Percentiles rank a stretch among this genome's conserved stretches.
Evolutionary conservation across 92 coral and sea anemone genomes (phyloP).

Genomic region (Parazoanthus atlanticus): DNA sequence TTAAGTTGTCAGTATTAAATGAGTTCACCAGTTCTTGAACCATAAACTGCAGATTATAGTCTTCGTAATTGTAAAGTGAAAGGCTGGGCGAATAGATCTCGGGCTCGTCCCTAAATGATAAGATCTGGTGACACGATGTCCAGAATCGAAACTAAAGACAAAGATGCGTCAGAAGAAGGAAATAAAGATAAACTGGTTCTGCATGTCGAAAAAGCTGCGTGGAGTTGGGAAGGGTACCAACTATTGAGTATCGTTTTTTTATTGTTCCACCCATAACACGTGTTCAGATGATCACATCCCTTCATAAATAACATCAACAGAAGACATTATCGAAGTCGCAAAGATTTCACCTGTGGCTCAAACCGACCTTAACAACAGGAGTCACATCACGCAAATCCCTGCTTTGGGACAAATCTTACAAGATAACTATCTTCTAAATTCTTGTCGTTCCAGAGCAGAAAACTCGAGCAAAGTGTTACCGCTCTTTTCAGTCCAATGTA

Average conservation of each 20-base stretch:
- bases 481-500: constrained; percentile 16
- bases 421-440: constrained; percentile 21
- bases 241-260: too few relatives aligned
- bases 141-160: background rate
- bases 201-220: background rate
- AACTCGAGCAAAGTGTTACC: background rate
- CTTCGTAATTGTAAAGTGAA: too few relatives aligned
- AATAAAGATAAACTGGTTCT: background rate
- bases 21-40: background rate
- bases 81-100: background rate
- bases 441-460: constrained; percentile 21
- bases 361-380: background rate
- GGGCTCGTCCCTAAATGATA: background rate
- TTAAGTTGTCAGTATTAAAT: background rate
- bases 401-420: constrained; percentile 11
- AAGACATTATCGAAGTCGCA: background rate
- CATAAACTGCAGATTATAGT: too few relatives aligned
- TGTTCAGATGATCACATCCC: background rate
- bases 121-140: background rate
- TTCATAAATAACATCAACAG: background rate
- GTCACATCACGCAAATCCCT: constrained; percentile 13
- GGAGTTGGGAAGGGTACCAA: background rate
- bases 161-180: background rate
- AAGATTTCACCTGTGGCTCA: constrained; percentile 32
- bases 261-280: background rate